These are phyloP conservation scores for Odocoileus virginianus DNA, from an alignment of 2,113 vertebrate species.

Conservation along the genomic window DNA sequence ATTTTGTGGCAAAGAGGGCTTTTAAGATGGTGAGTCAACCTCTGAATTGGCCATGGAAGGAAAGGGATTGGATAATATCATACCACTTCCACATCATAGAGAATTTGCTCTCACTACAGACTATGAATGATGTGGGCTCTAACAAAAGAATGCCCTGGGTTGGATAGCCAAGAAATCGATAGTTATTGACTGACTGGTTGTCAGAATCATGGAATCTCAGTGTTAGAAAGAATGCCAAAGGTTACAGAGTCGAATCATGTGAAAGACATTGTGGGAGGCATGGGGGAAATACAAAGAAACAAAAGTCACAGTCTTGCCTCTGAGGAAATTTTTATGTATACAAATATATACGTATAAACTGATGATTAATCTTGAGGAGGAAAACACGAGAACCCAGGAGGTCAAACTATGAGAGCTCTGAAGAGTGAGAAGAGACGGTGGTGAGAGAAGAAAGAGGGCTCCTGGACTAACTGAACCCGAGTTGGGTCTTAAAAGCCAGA, in stretches of 20 bases:
- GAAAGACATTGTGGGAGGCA: neutral
- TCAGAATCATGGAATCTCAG: neutral
- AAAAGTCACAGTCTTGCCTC: neutral
- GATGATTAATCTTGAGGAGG: neutral
- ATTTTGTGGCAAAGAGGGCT: neutral
- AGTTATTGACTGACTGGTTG: neutral
- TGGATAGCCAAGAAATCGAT: neutral
- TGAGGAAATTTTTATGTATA: neutral
- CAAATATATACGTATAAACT: neutral
- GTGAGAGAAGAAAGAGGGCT: neutral
- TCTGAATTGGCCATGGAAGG: neutral
- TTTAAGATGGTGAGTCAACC: neutral
- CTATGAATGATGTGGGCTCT: neutral
- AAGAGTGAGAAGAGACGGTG: neutral
- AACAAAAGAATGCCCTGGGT: neutral
- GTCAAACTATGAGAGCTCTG: neutral
- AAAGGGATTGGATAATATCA: neutral
- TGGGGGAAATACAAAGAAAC: neutral
- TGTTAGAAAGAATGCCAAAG: neutral
- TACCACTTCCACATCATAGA: neutral
- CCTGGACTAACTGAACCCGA: neutral
- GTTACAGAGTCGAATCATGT: neutral
- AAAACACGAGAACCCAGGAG: neutral
- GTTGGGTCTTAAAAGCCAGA: neutral
- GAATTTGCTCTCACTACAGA: neutral